These are phyloP conservation scores for Paratilapia polleni DNA, from an alignment of 2,113 vertebrate species.

Conservation along the genomic window DNA sequence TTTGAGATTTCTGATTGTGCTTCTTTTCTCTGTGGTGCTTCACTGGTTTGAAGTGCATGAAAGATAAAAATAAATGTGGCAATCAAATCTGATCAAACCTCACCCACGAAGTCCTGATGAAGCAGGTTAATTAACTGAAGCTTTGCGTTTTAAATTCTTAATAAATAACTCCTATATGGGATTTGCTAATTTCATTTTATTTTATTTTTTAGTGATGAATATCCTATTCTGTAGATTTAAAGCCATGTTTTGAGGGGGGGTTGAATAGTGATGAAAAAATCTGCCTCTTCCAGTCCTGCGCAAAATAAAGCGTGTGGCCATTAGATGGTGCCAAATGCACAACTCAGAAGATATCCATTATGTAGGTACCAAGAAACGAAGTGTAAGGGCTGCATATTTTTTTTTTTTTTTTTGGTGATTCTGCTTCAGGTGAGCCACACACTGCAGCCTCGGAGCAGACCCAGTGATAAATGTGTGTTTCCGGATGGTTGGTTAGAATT, in stretches of 20 bases:
- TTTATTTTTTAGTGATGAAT: too few relatives aligned
- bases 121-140: background rate
- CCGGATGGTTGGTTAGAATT: conserved; percentile 62
- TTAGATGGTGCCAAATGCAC: conserved; percentile 57
- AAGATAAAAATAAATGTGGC: background rate
- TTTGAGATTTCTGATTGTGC: background rate
- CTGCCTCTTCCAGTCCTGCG: background rate
- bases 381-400: background rate
- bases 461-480: conserved; percentile 10
- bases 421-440: conserved; percentile 32
- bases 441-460: background rate
- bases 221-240: too few relatives aligned
- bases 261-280: background rate
- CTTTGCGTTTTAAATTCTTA: background rate
- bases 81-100: background rate
- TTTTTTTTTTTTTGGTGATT: background rate
- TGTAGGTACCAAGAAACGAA: background rate
- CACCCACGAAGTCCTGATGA: background rate
- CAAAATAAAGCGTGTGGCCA: conserved; percentile 11
- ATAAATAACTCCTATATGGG: background rate
- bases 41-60: background rate
- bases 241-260: background rate
- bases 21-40: background rate
- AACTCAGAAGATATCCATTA: background rate
- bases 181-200: background rate